A percentile compares a stretch with the other conserved stretches of the same genome.
Conservation (phyloP, 2,113 vertebrate species). For the Datnioides undecimradiatus region DNA sequence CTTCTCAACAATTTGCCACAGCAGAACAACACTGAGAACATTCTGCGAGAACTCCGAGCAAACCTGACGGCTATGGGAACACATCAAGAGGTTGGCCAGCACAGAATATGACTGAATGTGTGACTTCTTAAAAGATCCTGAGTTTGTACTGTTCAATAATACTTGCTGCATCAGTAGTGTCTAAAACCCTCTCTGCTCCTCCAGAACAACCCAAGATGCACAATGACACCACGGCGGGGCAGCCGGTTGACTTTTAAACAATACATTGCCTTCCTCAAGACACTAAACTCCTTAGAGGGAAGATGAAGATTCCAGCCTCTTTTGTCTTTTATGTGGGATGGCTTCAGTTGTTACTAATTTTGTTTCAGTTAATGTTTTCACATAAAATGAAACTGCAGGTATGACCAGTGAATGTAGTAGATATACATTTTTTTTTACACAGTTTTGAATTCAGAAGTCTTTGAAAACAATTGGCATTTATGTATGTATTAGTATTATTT, state of each 20-base stretch:
- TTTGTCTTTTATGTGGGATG: neutral
- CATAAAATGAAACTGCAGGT: neutral
- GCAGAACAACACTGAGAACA: accelerated
- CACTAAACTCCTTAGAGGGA: neutral
- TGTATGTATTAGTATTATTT: conserved; percentile 30
- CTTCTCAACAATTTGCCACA: conserved; percentile 11
- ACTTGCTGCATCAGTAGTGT: neutral
- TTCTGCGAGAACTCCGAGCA: accelerated
- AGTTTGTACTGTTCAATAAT: neutral
- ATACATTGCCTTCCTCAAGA: accelerated
- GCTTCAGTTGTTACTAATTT: neutral
- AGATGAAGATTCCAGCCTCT: neutral
- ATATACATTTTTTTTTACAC: neutral
- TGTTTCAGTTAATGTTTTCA: too few species aligned
- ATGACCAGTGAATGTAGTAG: conserved; percentile 4
- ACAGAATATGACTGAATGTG: neutral
- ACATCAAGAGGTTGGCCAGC: neutral
- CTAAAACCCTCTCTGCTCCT: conserved; percentile 6
- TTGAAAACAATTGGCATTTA: neutral
- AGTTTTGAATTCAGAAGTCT: neutral
- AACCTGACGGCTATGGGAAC: accelerated
- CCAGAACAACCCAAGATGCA: neutral
- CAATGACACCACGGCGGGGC: accelerated
- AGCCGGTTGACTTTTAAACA: accelerated
- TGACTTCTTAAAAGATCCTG: neutral